These are phyloP conservation scores for Drosophila meridionalis DNA, from an alignment of 2,888 invertebrate genomes.

Conservation along the genomic window DNA sequence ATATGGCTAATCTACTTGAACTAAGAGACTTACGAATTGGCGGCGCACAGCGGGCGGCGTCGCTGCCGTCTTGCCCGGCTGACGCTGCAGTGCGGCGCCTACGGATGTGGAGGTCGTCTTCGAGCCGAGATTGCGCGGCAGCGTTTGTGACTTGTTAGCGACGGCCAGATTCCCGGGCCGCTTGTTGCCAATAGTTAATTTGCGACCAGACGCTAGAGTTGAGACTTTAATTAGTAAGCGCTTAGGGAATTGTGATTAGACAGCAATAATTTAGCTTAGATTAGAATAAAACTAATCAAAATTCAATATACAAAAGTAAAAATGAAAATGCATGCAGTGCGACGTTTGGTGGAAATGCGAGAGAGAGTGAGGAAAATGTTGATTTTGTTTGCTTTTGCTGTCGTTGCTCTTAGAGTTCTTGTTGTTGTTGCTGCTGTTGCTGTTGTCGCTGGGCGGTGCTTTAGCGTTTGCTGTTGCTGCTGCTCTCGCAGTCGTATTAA, in stretches of 20 bases:
- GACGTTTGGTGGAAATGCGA: slow-evolving; percentile 22
- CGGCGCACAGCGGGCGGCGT: slow-evolving; percentile 95
- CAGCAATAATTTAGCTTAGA: slow-evolving; percentile 19
- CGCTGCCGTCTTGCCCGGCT: slow-evolving; percentile 89
- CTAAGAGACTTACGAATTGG: slow-evolving; percentile 86
- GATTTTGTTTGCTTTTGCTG: slow-evolving; percentile 51
- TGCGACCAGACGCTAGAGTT: slow-evolving; percentile 90
- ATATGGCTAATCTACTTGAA: background rate
- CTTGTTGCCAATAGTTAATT: slow-evolving; percentile 91
- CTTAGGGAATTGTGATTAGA: background rate
- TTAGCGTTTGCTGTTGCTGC: slow-evolving; percentile 35
- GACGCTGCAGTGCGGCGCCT: slow-evolving; percentile 84
- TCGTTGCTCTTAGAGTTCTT: slow-evolving; percentile 22
- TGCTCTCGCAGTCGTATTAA: slow-evolving; percentile 41
- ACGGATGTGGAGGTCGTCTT: slow-evolving; percentile 77
- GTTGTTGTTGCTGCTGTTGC: slow-evolving; percentile 18
- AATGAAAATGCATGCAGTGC: slow-evolving; percentile 45
- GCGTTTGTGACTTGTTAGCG: slow-evolving; percentile 93
- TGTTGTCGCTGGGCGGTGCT: slow-evolving; percentile 36
- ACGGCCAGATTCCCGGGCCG: slow-evolving; percentile 88
- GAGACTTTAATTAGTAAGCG: background rate
- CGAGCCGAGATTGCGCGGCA: slow-evolving; percentile 93
- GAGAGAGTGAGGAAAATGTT: slow-evolving; percentile 37
- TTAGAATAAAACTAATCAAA: slow-evolving; percentile 24
- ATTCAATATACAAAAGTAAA: slow-evolving; percentile 8